phyloP scores from a whole-genome alignment of 1,140 invertebrate genomes.

The Temnothorax nylanderi region DNA sequence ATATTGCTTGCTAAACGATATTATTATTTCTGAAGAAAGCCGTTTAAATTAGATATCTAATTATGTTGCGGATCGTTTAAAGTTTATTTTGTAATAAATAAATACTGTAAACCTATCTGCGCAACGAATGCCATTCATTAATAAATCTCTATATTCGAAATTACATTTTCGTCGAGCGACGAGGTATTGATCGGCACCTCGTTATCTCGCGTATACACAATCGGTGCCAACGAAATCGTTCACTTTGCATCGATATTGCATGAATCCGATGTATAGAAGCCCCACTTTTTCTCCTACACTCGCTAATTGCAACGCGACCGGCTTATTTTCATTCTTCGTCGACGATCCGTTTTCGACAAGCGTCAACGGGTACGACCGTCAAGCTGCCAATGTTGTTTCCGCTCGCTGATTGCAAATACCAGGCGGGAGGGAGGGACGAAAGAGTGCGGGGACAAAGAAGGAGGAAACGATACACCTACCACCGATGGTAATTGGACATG shows the following conservation, averaged over 20 bases:
- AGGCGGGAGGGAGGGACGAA: conserved; percentile 24
- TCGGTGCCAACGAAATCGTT: not conserved
- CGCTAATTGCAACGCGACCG: conserved; percentile 47
- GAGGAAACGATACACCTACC: not conserved
- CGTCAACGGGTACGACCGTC: conserved; percentile 8
- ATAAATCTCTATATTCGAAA: conserved; percentile 17
- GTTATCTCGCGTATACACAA: conserved; percentile 16
- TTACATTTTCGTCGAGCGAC: conserved; percentile 30
- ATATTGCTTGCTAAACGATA: not conserved
- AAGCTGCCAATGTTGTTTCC: conserved; percentile 76
- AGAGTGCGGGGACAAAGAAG: not conserved
- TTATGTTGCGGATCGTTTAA: not conserved
- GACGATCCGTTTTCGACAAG: conserved; percentile 28
- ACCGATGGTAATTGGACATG: conserved; percentile 74
- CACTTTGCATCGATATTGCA: not conserved
- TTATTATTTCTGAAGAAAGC: not conserved
- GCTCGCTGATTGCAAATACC: conserved; percentile 76
- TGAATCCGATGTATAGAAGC: not conserved
- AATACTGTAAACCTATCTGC: not conserved
- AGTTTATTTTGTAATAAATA: not conserved
- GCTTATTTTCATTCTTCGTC: conserved; percentile 58
- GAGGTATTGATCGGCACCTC: conserved; percentile 25
- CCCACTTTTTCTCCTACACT: not conserved
- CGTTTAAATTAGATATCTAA: conserved; percentile 17
- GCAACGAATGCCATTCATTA: conserved; percentile 2